Conservation (phyloP, 2,888 invertebrate genomes). For the Mycalesis mineus region DNA sequence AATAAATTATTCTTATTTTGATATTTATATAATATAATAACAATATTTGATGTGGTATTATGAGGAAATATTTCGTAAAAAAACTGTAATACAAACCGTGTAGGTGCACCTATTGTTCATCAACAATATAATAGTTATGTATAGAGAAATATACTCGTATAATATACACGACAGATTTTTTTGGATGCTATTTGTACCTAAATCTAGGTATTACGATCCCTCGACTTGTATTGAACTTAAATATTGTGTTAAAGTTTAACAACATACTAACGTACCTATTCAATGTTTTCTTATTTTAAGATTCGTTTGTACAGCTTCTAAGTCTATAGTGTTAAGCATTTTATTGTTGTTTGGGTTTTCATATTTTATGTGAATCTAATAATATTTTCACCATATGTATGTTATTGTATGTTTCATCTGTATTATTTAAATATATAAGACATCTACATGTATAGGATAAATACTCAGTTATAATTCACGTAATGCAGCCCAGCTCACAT, state of each 20-base stretch:
- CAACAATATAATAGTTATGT: no score
- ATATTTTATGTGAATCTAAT: background rate
- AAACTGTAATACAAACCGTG: no score
- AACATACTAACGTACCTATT: background rate
- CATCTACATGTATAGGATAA: no score
- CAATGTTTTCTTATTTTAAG: constrained; percentile 3
- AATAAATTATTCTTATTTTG: background rate
- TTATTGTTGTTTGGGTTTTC: constrained; percentile 1
- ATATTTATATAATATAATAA: background rate
- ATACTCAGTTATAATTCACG: no score
- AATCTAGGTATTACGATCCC: background rate
- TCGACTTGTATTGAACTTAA: background rate
- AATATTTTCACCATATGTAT: background rate
- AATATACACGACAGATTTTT: background rate
- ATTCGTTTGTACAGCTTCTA: constrained; percentile 58
- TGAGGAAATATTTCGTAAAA: no score
- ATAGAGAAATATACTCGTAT: background rate
- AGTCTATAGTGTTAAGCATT: constrained; percentile 51
- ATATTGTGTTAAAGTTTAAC: background rate
- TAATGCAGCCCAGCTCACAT: no score
- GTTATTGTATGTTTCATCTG: no score
- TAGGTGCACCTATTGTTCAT: no score
- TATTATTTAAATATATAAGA: no score
- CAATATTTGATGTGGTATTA: no score
- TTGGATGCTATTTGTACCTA: background rate